phyloP scores from a whole-genome alignment of 2,797 vertebrate species.

The Sparus aurata region DNA sequence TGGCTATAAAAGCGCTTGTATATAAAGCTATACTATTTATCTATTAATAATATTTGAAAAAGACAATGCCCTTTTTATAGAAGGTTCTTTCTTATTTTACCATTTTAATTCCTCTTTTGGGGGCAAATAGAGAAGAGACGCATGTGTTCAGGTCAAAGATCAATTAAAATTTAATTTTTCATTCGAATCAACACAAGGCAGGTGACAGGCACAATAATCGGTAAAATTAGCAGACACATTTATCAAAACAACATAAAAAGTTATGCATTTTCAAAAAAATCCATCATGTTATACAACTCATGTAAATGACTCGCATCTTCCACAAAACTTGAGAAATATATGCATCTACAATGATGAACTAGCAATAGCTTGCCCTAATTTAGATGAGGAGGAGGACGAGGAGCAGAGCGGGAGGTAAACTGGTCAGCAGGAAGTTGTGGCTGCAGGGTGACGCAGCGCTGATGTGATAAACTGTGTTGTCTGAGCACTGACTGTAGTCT shows the following conservation, averaged over 20 bases:
- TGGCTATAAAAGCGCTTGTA: too few species aligned
- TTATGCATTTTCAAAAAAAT: background rate
- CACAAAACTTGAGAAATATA: background rate
- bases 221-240: too few species aligned
- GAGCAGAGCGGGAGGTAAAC: constrained; percentile 33
- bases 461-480: accelerated
- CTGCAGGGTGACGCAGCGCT: background rate
- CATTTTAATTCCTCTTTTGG: too few species aligned
- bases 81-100: too few species aligned
- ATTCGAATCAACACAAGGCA: too few species aligned
- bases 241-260: background rate
- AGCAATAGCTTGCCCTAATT: background rate
- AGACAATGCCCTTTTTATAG: too few species aligned
- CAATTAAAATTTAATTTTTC: too few species aligned
- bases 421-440: background rate
- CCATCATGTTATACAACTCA: background rate
- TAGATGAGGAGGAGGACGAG: constrained; percentile 39
- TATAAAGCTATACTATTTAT: too few species aligned
- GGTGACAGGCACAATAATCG: too few species aligned
- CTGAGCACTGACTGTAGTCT: constrained; percentile 76
- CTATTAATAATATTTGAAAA: too few species aligned
- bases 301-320: background rate
- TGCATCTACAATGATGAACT: background rate
- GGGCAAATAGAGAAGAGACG: too few species aligned
- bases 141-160: too few species aligned